Percentiles rank a stretch among this genome's conserved stretches.
phyloP scores from a whole-genome alignment of 2,888 invertebrate species.

The Fabriciana adippe region DNA sequence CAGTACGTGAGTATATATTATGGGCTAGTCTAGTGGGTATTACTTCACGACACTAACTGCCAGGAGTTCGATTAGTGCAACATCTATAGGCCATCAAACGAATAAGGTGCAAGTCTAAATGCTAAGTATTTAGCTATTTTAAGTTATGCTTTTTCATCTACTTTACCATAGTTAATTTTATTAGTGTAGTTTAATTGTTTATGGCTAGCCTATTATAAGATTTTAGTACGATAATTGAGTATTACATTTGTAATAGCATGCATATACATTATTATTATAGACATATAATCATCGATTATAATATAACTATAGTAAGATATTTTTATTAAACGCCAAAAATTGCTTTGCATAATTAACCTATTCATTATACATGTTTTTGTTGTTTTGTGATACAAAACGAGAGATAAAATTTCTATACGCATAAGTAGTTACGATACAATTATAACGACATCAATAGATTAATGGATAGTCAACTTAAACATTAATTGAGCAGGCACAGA shows the following conservation, averaged over 20 bases:
- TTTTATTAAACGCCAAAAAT: constrained; percentile 27
- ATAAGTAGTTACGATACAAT: constrained; percentile 34
- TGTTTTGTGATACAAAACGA: background rate
- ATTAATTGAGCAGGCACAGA: constrained; percentile 70
- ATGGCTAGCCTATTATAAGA: constrained; percentile 51
- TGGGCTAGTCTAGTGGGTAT: constrained; percentile 18
- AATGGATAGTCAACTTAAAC: constrained; percentile 53
- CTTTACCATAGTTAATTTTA: constrained; percentile 40
- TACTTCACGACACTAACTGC: constrained; percentile 23
- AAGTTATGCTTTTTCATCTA: constrained; percentile 45
- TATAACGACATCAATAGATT: constrained; percentile 46
- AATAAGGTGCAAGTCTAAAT: constrained; percentile 41
- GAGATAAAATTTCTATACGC: background rate
- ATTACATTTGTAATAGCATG: constrained; percentile 46
- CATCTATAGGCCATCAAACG: constrained; percentile 41
- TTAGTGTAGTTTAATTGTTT: constrained; percentile 42
- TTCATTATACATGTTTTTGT: constrained; percentile 18
- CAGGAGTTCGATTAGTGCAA: constrained; percentile 38
- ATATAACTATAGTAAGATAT: constrained; percentile 24
- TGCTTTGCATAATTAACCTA: constrained; percentile 24
- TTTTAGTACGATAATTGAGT: constrained; percentile 41
- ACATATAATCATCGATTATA: constrained; percentile 32
- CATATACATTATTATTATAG: constrained; percentile 36
- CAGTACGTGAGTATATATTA: constrained; percentile 39
- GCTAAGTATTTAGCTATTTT: constrained; percentile 68